Evolutionary conservation across 2,113 vertebrate species (phyloP).

Genomic region (Blennius ocellaris): DNA sequence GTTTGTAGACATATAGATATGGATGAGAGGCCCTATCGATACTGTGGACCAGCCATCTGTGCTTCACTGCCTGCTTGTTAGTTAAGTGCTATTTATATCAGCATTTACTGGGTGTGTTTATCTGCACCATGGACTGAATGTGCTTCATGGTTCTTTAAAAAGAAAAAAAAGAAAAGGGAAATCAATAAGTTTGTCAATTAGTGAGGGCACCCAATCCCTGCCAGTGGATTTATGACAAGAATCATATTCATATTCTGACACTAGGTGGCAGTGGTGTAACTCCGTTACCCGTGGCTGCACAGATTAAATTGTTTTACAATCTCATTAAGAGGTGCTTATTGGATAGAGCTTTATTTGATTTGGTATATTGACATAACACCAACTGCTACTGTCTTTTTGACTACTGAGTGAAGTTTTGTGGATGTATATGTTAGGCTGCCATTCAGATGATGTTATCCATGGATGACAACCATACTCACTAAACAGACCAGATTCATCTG

Average conservation of each 20-base stretch:
- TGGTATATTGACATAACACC: neutral
- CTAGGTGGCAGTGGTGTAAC: conserved; percentile 54
- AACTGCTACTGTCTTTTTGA: neutral
- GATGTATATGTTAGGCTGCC: neutral
- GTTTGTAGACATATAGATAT: conserved; percentile 71
- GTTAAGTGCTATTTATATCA: conserved; percentile 67
- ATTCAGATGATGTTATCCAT: too few relatives aligned
- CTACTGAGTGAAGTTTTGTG: neutral
- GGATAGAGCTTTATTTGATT: neutral
- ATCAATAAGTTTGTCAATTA: conserved; percentile 67
- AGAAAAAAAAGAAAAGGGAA: neutral
- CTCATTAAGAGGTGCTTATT: neutral
- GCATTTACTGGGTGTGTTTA: conserved; percentile 54
- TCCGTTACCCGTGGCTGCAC: neutral
- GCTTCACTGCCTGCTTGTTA: conserved; percentile 49
- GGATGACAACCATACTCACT: too few relatives aligned
- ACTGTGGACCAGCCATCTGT: conserved; percentile 71
- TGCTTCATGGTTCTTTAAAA: conserved; percentile 6
- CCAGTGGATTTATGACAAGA: conserved; percentile 14
- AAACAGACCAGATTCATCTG: too few relatives aligned
- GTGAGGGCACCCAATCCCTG: conserved; percentile 27
- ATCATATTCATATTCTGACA: conserved; percentile 6
- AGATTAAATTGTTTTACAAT: neutral
- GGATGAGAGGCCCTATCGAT: conserved; percentile 67
- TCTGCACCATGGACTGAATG: conserved; percentile 50